phyloP scores from a whole-genome alignment of 1,140 invertebrate genomes.

The Pteromalus puparum region DNA sequence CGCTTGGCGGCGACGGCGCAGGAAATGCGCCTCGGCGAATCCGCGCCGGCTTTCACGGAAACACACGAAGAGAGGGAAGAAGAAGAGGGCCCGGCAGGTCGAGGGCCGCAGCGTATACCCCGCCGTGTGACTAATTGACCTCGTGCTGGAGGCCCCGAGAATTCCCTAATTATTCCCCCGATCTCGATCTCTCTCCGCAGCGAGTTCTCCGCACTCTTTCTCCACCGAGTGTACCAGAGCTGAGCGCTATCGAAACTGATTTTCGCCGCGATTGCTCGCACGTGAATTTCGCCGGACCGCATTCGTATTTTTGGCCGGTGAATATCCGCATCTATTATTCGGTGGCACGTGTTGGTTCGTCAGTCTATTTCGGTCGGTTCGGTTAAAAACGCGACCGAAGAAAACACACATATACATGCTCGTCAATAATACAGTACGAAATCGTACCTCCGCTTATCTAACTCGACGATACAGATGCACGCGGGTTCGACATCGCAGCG shows the following conservation, averaged over 20 bases:
- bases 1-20: slow-evolving; percentile 34
- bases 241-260: neutral
- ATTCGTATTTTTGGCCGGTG: neutral
- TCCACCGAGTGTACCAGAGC: no score
- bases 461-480: neutral
- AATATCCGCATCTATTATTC: neutral
- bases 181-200: slow-evolving; percentile 58
- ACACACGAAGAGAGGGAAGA: slow-evolving; percentile 55
- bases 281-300: neutral
- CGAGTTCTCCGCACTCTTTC: neutral
- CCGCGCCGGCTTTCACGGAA: slow-evolving; percentile 13
- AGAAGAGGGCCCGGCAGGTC: slow-evolving; percentile 42
- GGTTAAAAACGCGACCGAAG: neutral
- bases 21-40: slow-evolving; percentile 51
- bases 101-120: slow-evolving; percentile 48
- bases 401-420: neutral
- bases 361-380: no score
- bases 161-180: slow-evolving; percentile 66
- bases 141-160: slow-evolving; percentile 49
- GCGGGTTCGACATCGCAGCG: neutral
- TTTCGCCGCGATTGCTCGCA: neutral
- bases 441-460: neutral
- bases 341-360: neutral
- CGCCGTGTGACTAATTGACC: slow-evolving; percentile 69
- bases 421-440: slow-evolving; percentile 38